Base-by-base conservation (phyloP, 2,797 vertebrate genomes). In the Syndactyla subalaris region DNA sequence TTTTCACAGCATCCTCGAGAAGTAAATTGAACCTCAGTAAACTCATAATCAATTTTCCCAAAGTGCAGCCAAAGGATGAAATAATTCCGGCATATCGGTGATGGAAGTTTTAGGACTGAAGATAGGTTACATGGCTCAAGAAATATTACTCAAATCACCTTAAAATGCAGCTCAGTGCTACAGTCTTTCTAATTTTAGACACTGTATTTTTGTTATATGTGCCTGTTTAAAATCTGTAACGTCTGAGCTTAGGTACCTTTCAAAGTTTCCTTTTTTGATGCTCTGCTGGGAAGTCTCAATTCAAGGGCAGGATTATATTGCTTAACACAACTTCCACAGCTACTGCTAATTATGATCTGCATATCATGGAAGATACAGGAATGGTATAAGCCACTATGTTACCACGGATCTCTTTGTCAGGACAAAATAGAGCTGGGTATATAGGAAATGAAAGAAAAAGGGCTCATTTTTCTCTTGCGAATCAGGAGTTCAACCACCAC, bases 371-470 rank as follows among this genome's bases (percentile, higher is more conserved):
- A 52, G 59, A 78, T 29, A 67, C 12, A 81, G 5, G 4, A 86
- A 78, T 54, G 73, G 12, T 36, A 11, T 41, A 81, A 82, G 66
- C 23, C 0, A 13, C n/a, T 81, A 83, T 8, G 79, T 91, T 88
- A 78, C 89, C 89, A 92, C 88, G 92, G 92, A 97, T 93, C 70
- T 85, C 30, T 79, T 90, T 59, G 36, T 92, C 74, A 67, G 49
- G 76, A 63, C 39, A 90, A 67, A 81, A n/a, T 14, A 75, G 75
- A 80, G 74, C 49, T 57, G 55, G 15, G 14, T 45, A 41, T 15
- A 52, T 10, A 77, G 17, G 8, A 9, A 66, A 87, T 54, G 30
- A 85, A 67, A 72, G 15, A 12, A 51, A 39, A 26, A 41, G 27
- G 0, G 8, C 21, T 61, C 22, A 3, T 74, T 91, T 71, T 87